Base-by-base conservation (phyloP, 1,140 invertebrate species). In the Drosophila teissieri region DNA sequence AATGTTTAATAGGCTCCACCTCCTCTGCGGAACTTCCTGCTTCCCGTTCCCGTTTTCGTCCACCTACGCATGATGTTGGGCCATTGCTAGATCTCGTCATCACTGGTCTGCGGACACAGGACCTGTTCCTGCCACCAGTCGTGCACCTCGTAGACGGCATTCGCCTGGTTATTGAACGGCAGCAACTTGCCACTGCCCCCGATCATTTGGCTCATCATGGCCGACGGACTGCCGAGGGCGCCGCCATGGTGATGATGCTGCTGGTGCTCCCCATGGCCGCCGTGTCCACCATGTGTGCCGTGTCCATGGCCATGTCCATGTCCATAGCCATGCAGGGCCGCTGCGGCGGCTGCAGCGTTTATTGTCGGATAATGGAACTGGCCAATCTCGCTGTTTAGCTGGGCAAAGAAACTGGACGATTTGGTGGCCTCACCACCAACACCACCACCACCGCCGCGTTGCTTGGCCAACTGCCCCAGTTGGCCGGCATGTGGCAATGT, bases 41-140 rank as follows among this genome's bases (percentile, higher is more conserved):
- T 51, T 3, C n/a, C 40, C 27, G 2, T 51, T 3, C n/a, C 40
- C 27, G 2, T 8, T 15, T 49, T 49, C 2, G 24, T 12, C 19
- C 45, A 49, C 4, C 24, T n/a, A 12, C 44, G 44, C 0, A 6
- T 12, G 12, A 2, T 8, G 7, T 17, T 49, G 11, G 17, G n/a
- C 39, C 51, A 34, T 10, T 22, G 57, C 49, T 73, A 89, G 27
- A 88, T 60, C 70, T 94, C 94, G 17, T 95, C 94, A 37, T 94
- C 94, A 62, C 94, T 94, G 17, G 93, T 93, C 55, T 94, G 94
- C 14, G 93, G 93, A 77, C 93, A 94, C 12, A 93, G 92, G 11
- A 95, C 91, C 90, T 95, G 95, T 67, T 95, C 94, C 54, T 93
- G 92, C 95, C 95, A 95, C 95, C 95, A 95, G 77, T 95, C 94